Evolutionary conservation across 2,797 vertebrate species (phyloP), one percentile per base, ranked within the genome.

Genomic region (Threskiornis aethiopicus): DNA sequence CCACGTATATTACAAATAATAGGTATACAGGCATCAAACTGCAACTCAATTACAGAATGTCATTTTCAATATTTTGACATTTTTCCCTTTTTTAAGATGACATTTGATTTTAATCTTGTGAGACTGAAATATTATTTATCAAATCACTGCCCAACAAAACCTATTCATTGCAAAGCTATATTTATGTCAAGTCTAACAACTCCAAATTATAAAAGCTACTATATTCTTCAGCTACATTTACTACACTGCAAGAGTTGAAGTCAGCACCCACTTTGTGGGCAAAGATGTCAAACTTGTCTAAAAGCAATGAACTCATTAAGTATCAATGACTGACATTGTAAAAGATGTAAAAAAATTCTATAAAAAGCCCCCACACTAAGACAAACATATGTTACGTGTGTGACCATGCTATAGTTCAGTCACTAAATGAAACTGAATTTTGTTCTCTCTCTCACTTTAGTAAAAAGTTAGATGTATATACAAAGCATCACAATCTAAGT

Each of bases 31-130:
- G 93, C 96, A 96, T 87, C 94, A 80, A 64, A 82, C 95, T 57
- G 75, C 84, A 95, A 71, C 87, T 96, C 95, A 83, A 81, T 97
- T 97, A 98, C 64, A 84, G 88, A 81, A 94, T 76, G 96, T 84
- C 96, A 97, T 96, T 98, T 97, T 92, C 88, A 90, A 49, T 95
- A 96, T 90, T 96, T 97, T 93, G 93, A 96, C 91, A 54, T 92
- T 73, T 91, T 93, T 65, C 89, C 75, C 69, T 76, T 87, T 95
- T 87, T 93, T 29, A 59, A 95, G 78, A 57, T 86, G 80, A 80
- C 95, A 95, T 97, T 95, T 96, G 65, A 95, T 90, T 95, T 97
- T 84, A 76, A 92, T 89, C 88, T 94, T 37, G 84, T 59, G 84
- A 19, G 29, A 86, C 0, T 90, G 71, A 90, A 96, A 82, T 26